Evolutionary conservation across 1,140 invertebrate species (phyloP).

Genomic region (Zophobas atratus): DNA sequence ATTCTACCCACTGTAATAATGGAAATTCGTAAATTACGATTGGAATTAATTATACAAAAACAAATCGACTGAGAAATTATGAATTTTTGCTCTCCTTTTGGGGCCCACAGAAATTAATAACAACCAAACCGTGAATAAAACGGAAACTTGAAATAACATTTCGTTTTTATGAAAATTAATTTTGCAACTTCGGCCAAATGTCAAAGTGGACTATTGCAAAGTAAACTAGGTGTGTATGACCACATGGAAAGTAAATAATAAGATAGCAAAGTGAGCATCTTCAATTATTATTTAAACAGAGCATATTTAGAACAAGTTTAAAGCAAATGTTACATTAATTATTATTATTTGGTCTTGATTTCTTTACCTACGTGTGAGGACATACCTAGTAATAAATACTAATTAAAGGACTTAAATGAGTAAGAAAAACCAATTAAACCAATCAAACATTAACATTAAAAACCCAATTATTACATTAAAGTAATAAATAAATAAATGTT

Average conservation of each 20-base stretch:
- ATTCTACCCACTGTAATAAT: conserved; percentile 32
- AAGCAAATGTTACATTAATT: conserved; percentile 22
- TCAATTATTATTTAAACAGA: conserved; percentile 10
- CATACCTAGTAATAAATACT: too few species aligned
- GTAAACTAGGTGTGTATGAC: not conserved
- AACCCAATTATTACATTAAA: too few species aligned
- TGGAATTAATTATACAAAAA: conserved; percentile 36
- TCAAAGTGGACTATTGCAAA: not conserved
- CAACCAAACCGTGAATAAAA: conserved; percentile 23
- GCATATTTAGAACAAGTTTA: conserved; percentile 10
- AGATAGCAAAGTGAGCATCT: conserved; percentile 34
- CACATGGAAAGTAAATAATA: conserved; percentile 39
- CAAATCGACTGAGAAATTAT: conserved; percentile 16
- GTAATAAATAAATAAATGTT: too few species aligned
- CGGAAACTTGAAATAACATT: conserved; percentile 26
- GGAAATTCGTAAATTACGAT: conserved; percentile 32
- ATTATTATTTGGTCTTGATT: conserved; percentile 14
- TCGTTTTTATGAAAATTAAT: too few species aligned
- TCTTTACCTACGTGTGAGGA: not conserved
- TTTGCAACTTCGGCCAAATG: conserved; percentile 27
- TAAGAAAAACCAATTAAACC: too few species aligned
- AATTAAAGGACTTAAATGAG: too few species aligned
- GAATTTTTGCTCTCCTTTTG: conserved; percentile 22
- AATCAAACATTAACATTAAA: too few species aligned
- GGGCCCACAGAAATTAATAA: conserved; percentile 5